Evolutionary conservation across 2,888 invertebrate species (phyloP), one percentile per base, ranked within the genome.

Genomic region (Nephrotoma flavescens): DNA sequence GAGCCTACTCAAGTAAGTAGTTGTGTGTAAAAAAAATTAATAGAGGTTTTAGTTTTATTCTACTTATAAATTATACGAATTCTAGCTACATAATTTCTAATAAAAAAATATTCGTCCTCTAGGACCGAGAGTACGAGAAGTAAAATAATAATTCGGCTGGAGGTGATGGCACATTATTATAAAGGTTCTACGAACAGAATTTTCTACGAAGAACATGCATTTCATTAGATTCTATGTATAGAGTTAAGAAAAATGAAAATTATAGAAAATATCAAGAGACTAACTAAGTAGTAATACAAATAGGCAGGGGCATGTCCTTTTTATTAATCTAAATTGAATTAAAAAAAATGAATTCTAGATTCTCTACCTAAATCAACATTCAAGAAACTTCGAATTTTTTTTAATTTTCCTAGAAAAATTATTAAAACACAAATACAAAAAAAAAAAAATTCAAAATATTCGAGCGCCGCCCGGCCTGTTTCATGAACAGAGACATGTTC

Each of bases 401-500:
- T 57, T 57, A 31, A 71, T 31, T 71, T 71, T 71, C 71, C 71
- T 71, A 71, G 71, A 71, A 71, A 57, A 71, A 71, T 71, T 31
- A 71, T 31, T 15, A 52, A n/a, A 71, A 71, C 71, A 71, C 71
- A 71, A 71, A 71, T 31, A 71, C 71, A 71, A 57, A 19, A 31
- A 71, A 19, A 71, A 71, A 71, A 71, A 71, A 71, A 71, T 31
- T 71, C 71, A 71, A 71, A 71, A 31, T 71, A 9, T 71, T 71
- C 4, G 31, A 9, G 71, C 71, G 71, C 71, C 31, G 31, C 71
- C 71, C 71, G 71, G 71, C 71, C 71, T 71, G 71, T 71, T 71
- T 85, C 85, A 85, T 85, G 85, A 85, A 85, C 85, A 85, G 85
- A 85, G 85, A 85, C 85, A 85, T 85, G 85, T 85, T 85, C 85